phyloP scores from a whole-genome alignment of 2,888 invertebrate species.

The Yponomeuta malinellus region DNA sequence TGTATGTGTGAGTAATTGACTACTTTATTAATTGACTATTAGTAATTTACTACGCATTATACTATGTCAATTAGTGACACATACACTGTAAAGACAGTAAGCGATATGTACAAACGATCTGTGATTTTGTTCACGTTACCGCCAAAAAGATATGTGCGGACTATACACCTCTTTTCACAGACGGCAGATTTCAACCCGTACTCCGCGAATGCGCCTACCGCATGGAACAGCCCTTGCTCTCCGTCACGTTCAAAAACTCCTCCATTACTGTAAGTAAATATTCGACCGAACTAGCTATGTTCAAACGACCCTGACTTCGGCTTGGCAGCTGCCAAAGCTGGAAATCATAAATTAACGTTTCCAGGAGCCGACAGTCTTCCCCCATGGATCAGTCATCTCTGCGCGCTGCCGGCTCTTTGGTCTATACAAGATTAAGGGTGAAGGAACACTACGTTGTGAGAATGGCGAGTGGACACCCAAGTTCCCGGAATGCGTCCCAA shows the following conservation, averaged over 20 bases:
- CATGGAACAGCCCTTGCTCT: conserved; percentile 80
- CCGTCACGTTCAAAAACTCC: conserved; percentile 84
- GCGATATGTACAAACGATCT: too few relatives aligned
- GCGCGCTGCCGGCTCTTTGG: conserved; percentile 89
- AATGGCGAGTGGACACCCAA: conserved; percentile 88
- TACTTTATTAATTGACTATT: too few relatives aligned
- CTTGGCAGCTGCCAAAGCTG: neutral
- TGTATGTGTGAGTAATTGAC: too few relatives aligned
- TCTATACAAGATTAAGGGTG: conserved; percentile 88
- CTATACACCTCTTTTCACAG: conserved; percentile 49
- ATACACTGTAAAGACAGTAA: too few relatives aligned
- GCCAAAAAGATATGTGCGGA: neutral
- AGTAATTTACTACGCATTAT: too few relatives aligned
- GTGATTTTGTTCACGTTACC: neutral
- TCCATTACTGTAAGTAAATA: conserved; percentile 79
- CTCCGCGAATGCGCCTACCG: conserved; percentile 83
- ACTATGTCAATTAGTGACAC: too few relatives aligned
- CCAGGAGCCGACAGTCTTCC: conserved; percentile 79
- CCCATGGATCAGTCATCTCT: conserved; percentile 85
- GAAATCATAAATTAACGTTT: too few relatives aligned
- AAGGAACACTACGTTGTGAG: conserved; percentile 84
- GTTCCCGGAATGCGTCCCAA: conserved; percentile 90
- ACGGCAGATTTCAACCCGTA: conserved; percentile 86
- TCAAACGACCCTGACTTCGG: too few relatives aligned
- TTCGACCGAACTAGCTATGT: conserved; percentile 10